Percentiles rank a stretch among this genome's conserved stretches.
Evolutionary conservation across 2,888 invertebrate genomes (phyloP).

Genomic region (Himalopsyche kuldschensis): DNA sequence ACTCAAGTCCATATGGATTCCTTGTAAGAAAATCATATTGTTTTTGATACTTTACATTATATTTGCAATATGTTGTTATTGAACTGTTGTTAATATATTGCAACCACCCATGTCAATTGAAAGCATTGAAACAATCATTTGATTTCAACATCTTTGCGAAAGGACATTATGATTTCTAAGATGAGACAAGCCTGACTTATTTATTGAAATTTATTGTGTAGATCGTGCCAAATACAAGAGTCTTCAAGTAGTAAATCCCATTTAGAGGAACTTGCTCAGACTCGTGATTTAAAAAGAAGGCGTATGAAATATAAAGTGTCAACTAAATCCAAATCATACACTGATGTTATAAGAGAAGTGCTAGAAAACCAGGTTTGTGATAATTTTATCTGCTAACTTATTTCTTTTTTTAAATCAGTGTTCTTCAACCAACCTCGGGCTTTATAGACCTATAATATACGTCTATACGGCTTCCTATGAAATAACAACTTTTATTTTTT

Average conservation of each 20-base stretch:
- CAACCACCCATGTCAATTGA: neutral
- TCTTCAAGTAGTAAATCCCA: conserved; percentile 46
- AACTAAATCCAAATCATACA: conserved; percentile 60
- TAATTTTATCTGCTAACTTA: too few species aligned
- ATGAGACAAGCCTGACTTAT: neutral
- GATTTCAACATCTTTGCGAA: neutral
- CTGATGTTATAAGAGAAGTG: conserved; percentile 61
- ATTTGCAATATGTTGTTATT: too few species aligned
- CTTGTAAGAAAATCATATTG: neutral
- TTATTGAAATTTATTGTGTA: conserved; percentile 30
- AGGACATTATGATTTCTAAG: neutral
- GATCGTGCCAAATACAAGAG: conserved; percentile 29
- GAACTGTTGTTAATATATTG: neutral
- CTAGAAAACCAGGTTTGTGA: conserved; percentile 61
- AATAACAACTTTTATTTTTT: neutral
- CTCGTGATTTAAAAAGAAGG: conserved; percentile 64
- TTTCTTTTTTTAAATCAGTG: neutral
- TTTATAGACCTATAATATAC: too few species aligned
- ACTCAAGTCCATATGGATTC: neutral
- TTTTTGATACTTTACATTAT: neutral
- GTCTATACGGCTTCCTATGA: too few species aligned
- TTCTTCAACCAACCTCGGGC: too few species aligned
- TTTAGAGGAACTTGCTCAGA: conserved; percentile 55
- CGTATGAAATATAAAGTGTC: conserved; percentile 63
- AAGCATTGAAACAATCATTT: neutral